Base-by-base conservation (phyloP, 92 coral and sea anemone species). In the Scolanthus callimorphus region DNA sequence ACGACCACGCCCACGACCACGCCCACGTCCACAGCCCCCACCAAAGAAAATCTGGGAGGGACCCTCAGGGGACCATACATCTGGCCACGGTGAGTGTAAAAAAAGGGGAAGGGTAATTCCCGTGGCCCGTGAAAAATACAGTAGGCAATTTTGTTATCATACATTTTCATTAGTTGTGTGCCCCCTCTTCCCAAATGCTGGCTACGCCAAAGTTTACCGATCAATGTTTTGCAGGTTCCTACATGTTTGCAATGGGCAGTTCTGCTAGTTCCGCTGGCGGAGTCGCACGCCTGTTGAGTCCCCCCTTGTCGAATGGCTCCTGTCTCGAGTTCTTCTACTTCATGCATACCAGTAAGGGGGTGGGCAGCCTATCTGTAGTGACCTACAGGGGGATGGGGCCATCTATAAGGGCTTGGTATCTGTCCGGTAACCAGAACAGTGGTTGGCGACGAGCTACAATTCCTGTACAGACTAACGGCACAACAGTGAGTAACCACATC, bases 401-500 rank as follows among this genome's bases (percentile, higher is more conserved):
- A 12, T 29, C 65, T 41, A 13, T 3, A 13, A 59, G 24, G 25
- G 65, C 22, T 1, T 59, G 65, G 65, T 39, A 10, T 13, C 46
- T 67, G 15, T 17, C 31, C 9, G 74, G 74, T 4, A 54, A 55
- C 53, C 63, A 67, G 23, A 63, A 59, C 17, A 17, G 10, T 6
- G 17, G 39, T 17, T 67, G 74, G 74, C 12, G 52, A 6, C 57
- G 28, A 31, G 74, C 63, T 17, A 25, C 47, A 41, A 24, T 43
- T 19, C 65, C 65, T 37, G 22, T 59, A 27, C 9, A 39, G n/a
- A n/a, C n/a, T n/a, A n/a, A n/a, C n/a, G n/a, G n/a, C 15, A 37
- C 15, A 37, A 37, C 10, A 8, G 9, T 37, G 15, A 8, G 44
- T 37, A 37, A 8, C 13, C 17, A 50, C 11, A 1, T 4, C 29